Evolutionary conservation across 2,888 invertebrate genomes (phyloP).

Genomic region (Tubiluchus corallicola): DNA sequence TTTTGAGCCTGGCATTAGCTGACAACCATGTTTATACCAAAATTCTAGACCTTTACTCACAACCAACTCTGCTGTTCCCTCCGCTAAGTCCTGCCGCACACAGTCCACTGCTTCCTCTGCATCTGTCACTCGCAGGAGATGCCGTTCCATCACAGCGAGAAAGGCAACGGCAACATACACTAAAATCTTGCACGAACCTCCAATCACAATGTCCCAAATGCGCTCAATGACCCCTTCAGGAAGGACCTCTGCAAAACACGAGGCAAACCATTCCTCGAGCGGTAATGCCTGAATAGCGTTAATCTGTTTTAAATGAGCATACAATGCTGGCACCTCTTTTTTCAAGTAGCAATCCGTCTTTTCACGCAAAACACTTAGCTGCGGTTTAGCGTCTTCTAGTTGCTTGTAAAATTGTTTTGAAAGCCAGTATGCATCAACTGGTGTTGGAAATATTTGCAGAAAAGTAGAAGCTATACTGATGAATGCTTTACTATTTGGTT

Average conservation of each 20-base stretch:
- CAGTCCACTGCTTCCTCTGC: conserved; percentile 42
- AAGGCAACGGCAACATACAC: conserved; percentile 55
- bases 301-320: conserved; percentile 45
- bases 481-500: conserved; percentile 17
- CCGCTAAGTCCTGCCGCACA: conserved; percentile 50
- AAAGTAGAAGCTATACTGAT: conserved; percentile 47
- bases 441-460: conserved; percentile 47
- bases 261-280: conserved; percentile 55
- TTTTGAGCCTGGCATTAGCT: conserved; percentile 17
- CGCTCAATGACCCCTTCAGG: conserved; percentile 56
- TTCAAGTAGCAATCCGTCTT: conserved; percentile 34
- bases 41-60: conserved; percentile 67
- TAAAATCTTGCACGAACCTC: conserved; percentile 61
- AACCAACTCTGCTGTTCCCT: conserved; percentile 59
- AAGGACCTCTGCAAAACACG: conserved; percentile 61
- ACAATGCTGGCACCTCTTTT: conserved; percentile 53
- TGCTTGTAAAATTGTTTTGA: too few relatives aligned
- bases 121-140: conserved; percentile 42
- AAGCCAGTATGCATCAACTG: conserved; percentile 64
- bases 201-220: conserved; percentile 77
- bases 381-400: too few relatives aligned
- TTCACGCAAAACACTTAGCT: conserved; percentile 17
- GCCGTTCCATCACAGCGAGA: conserved; percentile 46
- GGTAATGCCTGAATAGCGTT: conserved; percentile 45
- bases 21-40: conserved; percentile 60